phyloP scores from a whole-genome alignment of 2,113 vertebrate genomes.

The Lepidothrix coronata region DNA sequence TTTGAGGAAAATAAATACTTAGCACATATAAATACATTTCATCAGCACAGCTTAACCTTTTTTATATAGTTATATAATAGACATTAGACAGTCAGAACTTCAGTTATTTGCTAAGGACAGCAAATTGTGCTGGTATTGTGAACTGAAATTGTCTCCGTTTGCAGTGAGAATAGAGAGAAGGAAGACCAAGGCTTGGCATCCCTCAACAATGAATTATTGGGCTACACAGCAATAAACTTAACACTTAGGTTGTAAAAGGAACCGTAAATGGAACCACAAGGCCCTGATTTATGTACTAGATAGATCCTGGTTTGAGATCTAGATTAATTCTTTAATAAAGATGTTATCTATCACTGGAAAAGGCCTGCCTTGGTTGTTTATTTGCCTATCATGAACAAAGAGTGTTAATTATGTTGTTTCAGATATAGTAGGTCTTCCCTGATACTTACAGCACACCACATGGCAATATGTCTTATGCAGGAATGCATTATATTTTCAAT shows the following conservation, averaged over 20 bases:
- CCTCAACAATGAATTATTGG: conserved; percentile 32
- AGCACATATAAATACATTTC: background rate
- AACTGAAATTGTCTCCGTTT: background rate
- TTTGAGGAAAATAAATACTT: background rate
- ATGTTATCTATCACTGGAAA: conserved; percentile 46
- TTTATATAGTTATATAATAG: background rate
- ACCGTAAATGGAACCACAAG: conserved; percentile 71
- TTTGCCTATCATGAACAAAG: conserved; percentile 55
- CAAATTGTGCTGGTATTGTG: background rate
- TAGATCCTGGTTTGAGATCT: conserved; percentile 30
- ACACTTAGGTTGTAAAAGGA: conserved; percentile 62
- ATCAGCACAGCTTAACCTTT: background rate
- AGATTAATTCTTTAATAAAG: conserved; percentile 65
- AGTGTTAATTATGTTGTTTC: conserved; percentile 56
- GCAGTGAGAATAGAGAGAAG: background rate
- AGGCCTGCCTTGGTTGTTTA: conserved; percentile 50
- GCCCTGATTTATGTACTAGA: conserved; percentile 48
- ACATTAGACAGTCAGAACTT: background rate
- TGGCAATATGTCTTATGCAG: conserved; percentile 3
- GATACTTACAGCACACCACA: conserved; percentile 32
- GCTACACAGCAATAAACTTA: conserved; percentile 64
- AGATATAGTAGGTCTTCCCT: conserved; percentile 34
- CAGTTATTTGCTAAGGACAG: background rate
- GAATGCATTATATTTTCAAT: conserved; percentile 41
- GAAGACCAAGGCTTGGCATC: background rate